Conservation (phyloP, 2,888 invertebrate species). For the Lasioglossum oenotherae region DNA sequence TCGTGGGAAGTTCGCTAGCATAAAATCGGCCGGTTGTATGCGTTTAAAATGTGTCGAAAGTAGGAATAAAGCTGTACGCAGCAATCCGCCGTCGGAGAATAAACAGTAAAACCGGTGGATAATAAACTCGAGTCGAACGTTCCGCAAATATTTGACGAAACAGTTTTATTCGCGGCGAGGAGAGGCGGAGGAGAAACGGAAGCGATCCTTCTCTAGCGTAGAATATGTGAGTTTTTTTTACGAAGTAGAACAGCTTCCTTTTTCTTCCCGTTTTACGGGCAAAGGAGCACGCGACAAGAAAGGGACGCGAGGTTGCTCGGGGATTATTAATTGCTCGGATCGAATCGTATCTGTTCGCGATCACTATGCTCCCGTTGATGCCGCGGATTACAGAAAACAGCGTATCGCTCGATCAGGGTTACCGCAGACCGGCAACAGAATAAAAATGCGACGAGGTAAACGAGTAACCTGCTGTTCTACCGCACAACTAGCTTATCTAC, state of each 20-base stretch:
- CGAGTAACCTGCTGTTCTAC: constrained; percentile 38
- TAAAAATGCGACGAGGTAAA: constrained; percentile 44
- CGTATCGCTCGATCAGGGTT: background rate
- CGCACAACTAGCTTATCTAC: constrained; percentile 43
- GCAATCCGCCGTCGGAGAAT: background rate
- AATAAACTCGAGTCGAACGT: background rate
- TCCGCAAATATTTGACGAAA: background rate
- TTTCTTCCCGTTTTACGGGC: background rate
- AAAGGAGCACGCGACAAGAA: background rate
- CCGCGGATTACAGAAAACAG: constrained; percentile 18
- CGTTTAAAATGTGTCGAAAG: background rate
- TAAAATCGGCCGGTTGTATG: background rate
- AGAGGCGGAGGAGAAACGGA: background rate
- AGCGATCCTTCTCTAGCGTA: background rate
- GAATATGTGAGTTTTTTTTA: background rate
- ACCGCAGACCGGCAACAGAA: background rate
- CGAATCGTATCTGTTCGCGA: constrained; percentile 6
- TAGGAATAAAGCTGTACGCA: background rate
- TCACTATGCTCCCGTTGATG: background rate
- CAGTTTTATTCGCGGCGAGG: background rate
- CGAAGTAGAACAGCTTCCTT: background rate
- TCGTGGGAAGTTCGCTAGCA: background rate
- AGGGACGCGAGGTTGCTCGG: background rate
- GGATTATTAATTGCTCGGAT: constrained; percentile 24
- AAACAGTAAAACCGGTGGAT: background rate